phyloP scores from a whole-genome alignment of 2,888 invertebrate genomes.

The Drosophila atroscutellata region DNA sequence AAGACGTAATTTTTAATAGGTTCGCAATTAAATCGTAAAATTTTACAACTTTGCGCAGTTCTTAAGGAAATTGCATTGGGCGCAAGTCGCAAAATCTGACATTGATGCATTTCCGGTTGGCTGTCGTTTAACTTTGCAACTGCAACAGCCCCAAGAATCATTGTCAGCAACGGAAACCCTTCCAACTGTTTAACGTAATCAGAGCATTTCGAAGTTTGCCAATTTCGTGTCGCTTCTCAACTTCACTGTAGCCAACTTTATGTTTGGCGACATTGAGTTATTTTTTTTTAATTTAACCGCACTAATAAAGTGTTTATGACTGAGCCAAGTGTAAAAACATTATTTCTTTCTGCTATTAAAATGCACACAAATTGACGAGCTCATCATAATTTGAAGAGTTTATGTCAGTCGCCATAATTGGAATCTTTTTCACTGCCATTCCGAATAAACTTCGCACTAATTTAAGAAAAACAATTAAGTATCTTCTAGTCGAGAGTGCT shows the following conservation, averaged over 20 bases:
- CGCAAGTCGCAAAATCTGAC: constrained; percentile 69
- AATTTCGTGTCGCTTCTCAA: constrained; percentile 45
- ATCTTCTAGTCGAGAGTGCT: not conserved
- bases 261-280: constrained; percentile 37
- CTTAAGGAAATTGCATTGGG: constrained; percentile 75
- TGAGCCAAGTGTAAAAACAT: not conserved
- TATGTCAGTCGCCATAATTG: not conserved
- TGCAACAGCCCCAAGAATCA: constrained; percentile 1
- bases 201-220: constrained; percentile 50
- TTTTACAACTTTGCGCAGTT: constrained; percentile 80
- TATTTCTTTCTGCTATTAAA: not conserved
- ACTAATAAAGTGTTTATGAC: constrained; percentile 31
- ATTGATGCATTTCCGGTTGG: constrained; percentile 77
- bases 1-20: constrained; percentile 81
- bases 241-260: constrained; percentile 40
- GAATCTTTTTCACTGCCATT: not conserved
- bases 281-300: constrained; percentile 32
- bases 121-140: constrained; percentile 47
- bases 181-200: constrained; percentile 23
- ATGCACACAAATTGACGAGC: constrained; percentile 9
- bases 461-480: not conserved
- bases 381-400: constrained; percentile 7
- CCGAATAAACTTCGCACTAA: not conserved
- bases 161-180: constrained; percentile 20
- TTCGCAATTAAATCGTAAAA: constrained; percentile 82